These are phyloP conservation scores for Heliconius ismenius DNA, from an alignment of 2,888 invertebrate genomes.

Conservation along the genomic window DNA sequence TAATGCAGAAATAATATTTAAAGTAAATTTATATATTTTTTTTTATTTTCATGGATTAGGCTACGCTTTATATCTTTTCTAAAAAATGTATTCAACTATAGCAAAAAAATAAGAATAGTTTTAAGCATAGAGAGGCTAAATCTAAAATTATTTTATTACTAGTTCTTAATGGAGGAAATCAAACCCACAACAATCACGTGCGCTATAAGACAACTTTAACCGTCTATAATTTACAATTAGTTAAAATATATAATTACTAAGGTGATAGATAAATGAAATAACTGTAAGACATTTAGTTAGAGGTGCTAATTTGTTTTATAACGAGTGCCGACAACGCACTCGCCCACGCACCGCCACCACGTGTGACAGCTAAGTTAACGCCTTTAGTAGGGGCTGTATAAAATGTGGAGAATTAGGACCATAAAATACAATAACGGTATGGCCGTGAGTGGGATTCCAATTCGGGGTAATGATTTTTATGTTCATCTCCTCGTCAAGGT, in stretches of 20 bases:
- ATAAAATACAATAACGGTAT: not conserved
- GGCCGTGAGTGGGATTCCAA: too few relatives aligned
- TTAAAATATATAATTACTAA: not conserved
- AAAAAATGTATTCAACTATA: too few relatives aligned
- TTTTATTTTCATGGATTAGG: too few relatives aligned
- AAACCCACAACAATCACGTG: not conserved
- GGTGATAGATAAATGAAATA: not conserved
- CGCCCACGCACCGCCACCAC: slow-evolving; percentile 21
- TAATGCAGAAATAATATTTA: too few relatives aligned
- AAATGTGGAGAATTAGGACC: not conserved
- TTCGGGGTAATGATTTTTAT: too few relatives aligned
- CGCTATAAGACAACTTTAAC: not conserved
- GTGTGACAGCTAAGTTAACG: slow-evolving; percentile 26
- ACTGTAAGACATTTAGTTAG: slow-evolving; percentile 5
- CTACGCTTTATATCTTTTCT: too few relatives aligned
- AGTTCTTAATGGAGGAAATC: not conserved
- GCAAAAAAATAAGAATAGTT: too few relatives aligned
- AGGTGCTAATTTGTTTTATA: slow-evolving; percentile 21
- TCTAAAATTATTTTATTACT: too few relatives aligned
- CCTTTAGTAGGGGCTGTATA: slow-evolving; percentile 18
- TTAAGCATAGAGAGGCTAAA: too few relatives aligned
- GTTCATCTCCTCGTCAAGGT: too few relatives aligned
- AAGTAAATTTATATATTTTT: too few relatives aligned
- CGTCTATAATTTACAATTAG: not conserved
- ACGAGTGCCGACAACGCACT: slow-evolving; percentile 20